Evolutionary conservation across 2,888 invertebrate species (phyloP).

Genomic region (Drosophila eohydei): DNA sequence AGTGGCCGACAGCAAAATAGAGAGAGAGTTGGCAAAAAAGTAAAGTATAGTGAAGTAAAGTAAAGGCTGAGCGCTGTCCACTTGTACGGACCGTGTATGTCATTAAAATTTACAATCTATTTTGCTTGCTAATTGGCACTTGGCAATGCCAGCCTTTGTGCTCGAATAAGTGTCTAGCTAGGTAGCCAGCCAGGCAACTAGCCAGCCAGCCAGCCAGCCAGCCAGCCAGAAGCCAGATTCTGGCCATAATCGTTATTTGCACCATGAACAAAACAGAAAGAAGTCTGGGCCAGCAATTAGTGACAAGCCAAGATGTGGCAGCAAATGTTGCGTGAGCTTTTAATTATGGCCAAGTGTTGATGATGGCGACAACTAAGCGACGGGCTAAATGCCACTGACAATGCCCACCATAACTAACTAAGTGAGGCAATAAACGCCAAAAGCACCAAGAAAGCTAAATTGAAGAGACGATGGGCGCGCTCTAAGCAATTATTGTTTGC

Average conservation of each 20-base stretch:
- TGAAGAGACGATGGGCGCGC: neutral
- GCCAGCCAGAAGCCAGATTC: constrained; percentile 21
- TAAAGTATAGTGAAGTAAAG: constrained; percentile 31
- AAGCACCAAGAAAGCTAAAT: neutral
- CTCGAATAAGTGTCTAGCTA: constrained; percentile 16
- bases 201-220: neutral
- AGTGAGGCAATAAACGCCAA: constrained; percentile 40
- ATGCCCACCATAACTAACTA: constrained; percentile 40
- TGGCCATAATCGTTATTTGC: constrained; percentile 76
- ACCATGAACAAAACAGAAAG: constrained; percentile 32
- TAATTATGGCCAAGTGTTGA: constrained; percentile 67
- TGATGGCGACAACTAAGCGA: constrained; percentile 59
- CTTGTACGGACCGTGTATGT: constrained; percentile 62
- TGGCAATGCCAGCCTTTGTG: constrained; percentile 62
- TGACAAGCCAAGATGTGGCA: constrained; percentile 59
- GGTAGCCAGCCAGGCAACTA: constrained; percentile 6
- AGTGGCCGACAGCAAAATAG: constrained; percentile 16
- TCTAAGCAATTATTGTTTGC: constrained; percentile 52
- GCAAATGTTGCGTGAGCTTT: constrained; percentile 65
- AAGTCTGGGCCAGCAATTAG: constrained; percentile 61
- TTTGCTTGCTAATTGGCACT: constrained; percentile 80
- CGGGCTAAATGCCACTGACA: constrained; percentile 37
- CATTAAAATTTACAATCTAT: constrained; percentile 80
- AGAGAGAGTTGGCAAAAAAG: constrained; percentile 5
- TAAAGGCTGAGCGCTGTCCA: constrained; percentile 27